Percentiles rank a stretch among this genome's conserved stretches.
These are phyloP conservation scores for Brachyalestes nurse DNA, from an alignment of 2,797 vertebrate species.

Conservation along the genomic window DNA sequence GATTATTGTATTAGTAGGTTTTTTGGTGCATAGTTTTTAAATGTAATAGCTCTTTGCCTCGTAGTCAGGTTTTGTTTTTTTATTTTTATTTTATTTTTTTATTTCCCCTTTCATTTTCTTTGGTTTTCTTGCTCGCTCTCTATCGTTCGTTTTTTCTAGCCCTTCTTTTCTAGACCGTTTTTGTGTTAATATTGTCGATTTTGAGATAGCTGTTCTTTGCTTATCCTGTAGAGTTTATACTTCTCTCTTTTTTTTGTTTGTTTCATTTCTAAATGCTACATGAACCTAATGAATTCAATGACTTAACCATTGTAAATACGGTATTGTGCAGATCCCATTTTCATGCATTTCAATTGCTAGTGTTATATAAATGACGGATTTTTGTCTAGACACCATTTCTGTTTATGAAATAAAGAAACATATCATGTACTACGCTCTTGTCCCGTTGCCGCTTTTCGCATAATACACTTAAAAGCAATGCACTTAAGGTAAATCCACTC, in stretches of 20 bases:
- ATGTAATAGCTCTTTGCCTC: conserved; percentile 97
- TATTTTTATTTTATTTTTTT: conserved; percentile 79
- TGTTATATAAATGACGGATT: conserved; percentile 92
- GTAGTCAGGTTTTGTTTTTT: conserved; percentile 81
- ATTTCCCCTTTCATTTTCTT: conserved; percentile 73
- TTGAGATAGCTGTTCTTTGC: conserved; percentile 97
- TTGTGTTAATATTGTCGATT: conserved; percentile 98
- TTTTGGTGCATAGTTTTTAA: conserved; percentile 95
- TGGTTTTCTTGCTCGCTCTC: conserved; percentile 81
- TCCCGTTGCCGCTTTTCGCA: neutral
- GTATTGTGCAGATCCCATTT: conserved; percentile 93
- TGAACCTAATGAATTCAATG: conserved; percentile 94
- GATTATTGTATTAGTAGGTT: conserved; percentile 97
- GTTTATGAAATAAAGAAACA: conserved; percentile 99
- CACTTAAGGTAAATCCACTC: neutral
- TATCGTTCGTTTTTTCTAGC: conserved; percentile 78
- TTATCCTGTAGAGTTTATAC: conserved; percentile 98
- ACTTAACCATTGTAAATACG: conserved; percentile 98
- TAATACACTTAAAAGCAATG: neutral
- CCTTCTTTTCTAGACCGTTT: conserved; percentile 91
- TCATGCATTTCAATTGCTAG: conserved; percentile 98
- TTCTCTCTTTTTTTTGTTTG: conserved; percentile 82
- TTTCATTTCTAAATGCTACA: conserved; percentile 85
- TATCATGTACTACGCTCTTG: conserved; percentile 86
- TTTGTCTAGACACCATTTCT: conserved; percentile 99